These are phyloP conservation scores for Meganola albula DNA, from an alignment of 2,888 invertebrate genomes.

Conservation along the genomic window DNA sequence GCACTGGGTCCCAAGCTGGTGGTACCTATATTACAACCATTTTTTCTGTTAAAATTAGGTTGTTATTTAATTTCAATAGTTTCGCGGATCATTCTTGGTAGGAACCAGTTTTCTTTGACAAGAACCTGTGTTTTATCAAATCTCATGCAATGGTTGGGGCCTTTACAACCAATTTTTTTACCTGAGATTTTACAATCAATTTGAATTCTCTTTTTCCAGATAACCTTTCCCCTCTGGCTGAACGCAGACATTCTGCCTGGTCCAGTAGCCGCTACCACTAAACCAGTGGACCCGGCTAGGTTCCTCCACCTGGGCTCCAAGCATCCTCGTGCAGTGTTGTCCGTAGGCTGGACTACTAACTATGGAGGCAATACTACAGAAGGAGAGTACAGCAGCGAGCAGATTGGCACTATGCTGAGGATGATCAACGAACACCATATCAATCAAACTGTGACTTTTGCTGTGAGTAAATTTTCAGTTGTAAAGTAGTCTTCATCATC, in stretches of 20 bases:
- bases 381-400: slow-evolving; percentile 79
- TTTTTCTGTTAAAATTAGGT: too few relatives aligned
- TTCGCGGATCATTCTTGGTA: too few relatives aligned
- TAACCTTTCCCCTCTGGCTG: slow-evolving; percentile 87
- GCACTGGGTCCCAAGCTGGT: too few relatives aligned
- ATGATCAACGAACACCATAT: slow-evolving; percentile 73
- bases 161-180: too few relatives aligned
- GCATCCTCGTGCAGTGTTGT: slow-evolving; percentile 82
- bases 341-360: slow-evolving; percentile 90
- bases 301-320: slow-evolving; percentile 80
- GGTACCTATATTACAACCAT: too few relatives aligned
- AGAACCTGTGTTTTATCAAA: too few relatives aligned
- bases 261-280: slow-evolving; percentile 78
- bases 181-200: too few relatives aligned
- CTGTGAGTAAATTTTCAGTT: slow-evolving; percentile 57
- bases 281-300: slow-evolving; percentile 79
- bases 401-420: slow-evolving; percentile 83
- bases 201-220: slow-evolving; percentile 58
- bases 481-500: too few relatives aligned
- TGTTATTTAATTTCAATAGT: too few relatives aligned
- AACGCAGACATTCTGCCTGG: slow-evolving; percentile 92
- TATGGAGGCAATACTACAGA: slow-evolving; percentile 72
- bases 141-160: too few relatives aligned
- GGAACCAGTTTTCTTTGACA: too few relatives aligned
- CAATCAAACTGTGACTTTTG: slow-evolving; percentile 87